Base-by-base conservation (phyloP, 1,140 invertebrate genomes). In the Monochamus saltuarius region DNA sequence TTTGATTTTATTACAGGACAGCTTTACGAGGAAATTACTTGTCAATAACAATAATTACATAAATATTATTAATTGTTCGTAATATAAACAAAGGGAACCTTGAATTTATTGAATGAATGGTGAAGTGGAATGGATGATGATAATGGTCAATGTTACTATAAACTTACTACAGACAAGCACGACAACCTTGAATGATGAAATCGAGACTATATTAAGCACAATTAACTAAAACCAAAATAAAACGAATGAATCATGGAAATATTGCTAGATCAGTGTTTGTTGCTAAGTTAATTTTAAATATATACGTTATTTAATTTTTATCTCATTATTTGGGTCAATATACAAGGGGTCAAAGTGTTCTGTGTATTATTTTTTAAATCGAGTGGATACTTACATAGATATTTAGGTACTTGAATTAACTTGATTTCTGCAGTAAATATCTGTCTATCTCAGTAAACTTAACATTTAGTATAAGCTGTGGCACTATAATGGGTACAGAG, bases 51-150 rank as follows among this genome's bases (percentile, higher is more conserved):
- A 46, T 19, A 17, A 17, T 46, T 17, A 46, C 43, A 10, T 14
- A 46, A 17, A 46, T n/a, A 46, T 7, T 46, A 17, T 46, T 46
- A 46, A 14, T 17, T 46, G 43, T 46, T 14, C 42, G 40, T 40
- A 59, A 59, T 49, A 38, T 59, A 59, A 59, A 59, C 56, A 59
- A 47, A 59, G 40, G 16, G 46, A 35, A 52, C 58, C 58, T 60
- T 53, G 58, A 53, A 42, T n/a, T 43, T 16, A 36, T 36, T 46
- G 43, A 46, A 60, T 60, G 58, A 57, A 57, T 57, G 55, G 50
- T 49, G 19, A 9, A 45, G 46, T 29, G 56, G 50, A 50, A 17
- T 36, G 14, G 16, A 14, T 52, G 38, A 35, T 53, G 43, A 36
- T 52, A 29, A 14, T 19, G 22, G 22, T 43, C 39, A 51, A 45